phyloP scores from a whole-genome alignment of 2,113 vertebrate genomes.

The Chlamydotis undulata region DNA sequence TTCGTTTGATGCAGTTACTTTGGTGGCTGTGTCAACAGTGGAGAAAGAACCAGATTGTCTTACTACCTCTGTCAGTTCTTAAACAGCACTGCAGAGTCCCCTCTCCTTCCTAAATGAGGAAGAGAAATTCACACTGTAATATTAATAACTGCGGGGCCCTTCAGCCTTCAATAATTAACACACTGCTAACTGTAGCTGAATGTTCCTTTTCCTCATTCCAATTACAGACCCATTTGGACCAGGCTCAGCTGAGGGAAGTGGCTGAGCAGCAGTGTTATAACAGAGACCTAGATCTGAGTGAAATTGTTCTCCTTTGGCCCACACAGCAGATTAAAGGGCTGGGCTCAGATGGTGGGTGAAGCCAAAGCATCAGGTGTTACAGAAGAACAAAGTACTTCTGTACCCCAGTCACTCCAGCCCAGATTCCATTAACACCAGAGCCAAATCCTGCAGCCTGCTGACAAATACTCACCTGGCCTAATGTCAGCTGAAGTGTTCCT shows the following conservation, averaged over 20 bases:
- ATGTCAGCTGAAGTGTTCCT: neutral
- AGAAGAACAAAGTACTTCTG: neutral
- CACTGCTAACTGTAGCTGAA: neutral
- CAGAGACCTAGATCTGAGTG: neutral
- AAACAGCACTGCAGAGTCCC: neutral
- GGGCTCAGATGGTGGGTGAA: neutral
- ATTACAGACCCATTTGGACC: neutral
- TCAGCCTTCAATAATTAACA: conserved; percentile 55
- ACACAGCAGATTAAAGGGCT: neutral
- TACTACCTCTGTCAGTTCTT: neutral
- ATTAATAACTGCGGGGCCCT: conserved; percentile 35
- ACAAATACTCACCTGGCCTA: neutral
- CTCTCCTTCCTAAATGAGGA: neutral
- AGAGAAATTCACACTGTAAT: conserved; percentile 3
- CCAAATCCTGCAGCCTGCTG: neutral
- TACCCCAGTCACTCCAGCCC: neutral
- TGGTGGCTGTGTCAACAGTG: neutral
- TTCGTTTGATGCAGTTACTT: neutral
- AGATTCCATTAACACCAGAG: neutral
- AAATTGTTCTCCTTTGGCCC: conserved; percentile 35
- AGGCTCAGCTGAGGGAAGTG: neutral
- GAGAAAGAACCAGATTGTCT: neutral
- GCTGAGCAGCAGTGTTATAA: neutral
- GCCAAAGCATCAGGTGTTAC: neutral
- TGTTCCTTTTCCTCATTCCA: neutral